These are phyloP conservation scores for Drosophila ezoana DNA, from an alignment of 2,888 invertebrate genomes.

Conservation along the genomic window DNA sequence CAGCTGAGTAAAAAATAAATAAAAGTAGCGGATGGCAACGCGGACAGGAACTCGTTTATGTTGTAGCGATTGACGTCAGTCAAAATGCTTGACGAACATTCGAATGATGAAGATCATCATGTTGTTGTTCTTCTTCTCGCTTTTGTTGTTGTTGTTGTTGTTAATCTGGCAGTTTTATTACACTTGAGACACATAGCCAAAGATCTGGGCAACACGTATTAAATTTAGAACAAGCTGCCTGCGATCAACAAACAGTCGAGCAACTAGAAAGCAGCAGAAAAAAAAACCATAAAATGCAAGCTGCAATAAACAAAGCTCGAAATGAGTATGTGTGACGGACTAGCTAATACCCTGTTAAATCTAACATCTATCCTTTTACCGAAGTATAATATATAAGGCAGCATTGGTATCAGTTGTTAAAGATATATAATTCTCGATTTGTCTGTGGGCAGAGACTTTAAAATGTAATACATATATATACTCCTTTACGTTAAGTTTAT, in stretches of 20 bases:
- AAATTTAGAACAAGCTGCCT: conserved; percentile 3
- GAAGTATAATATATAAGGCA: too few species aligned
- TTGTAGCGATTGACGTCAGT: conserved; percentile 46
- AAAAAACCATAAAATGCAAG: not conserved
- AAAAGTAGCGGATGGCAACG: conserved; percentile 10
- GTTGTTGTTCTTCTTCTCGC: not conserved
- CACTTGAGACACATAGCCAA: not conserved
- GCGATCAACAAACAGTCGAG: conserved; percentile 2
- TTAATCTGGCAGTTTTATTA: conserved; percentile 11
- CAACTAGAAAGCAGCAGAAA: not conserved
- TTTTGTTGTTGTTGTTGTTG: not conserved
- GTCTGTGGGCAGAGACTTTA: too few species aligned
- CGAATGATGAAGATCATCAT: not conserved
- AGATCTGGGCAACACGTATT: not conserved
- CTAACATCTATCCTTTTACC: too few species aligned
- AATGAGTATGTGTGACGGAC: too few species aligned
- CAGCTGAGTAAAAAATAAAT: conserved; percentile 15
- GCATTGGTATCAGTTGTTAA: too few species aligned
- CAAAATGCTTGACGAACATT: conserved; percentile 19
- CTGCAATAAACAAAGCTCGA: not conserved
- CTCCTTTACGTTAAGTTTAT: too few species aligned
- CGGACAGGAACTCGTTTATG: conserved; percentile 14
- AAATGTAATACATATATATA: too few species aligned
- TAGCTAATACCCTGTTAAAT: too few species aligned
- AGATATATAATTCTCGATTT: too few species aligned